Percentiles rank a stretch among this genome's conserved stretches.
Evolutionary conservation across 1,140 invertebrate species (phyloP).

Genomic region (Coptotermes formosanus): DNA sequence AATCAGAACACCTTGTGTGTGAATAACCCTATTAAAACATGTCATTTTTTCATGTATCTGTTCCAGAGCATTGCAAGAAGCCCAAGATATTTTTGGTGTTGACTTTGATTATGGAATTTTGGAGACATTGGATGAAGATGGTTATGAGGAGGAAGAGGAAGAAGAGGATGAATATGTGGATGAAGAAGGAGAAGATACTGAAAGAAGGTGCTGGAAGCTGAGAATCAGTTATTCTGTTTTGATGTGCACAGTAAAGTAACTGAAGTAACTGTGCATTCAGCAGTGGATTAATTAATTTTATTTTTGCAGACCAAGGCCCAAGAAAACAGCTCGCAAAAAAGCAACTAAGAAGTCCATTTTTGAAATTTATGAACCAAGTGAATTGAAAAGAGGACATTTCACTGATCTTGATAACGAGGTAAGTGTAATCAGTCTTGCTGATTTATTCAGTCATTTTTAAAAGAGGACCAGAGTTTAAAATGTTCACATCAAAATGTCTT

Average conservation of each 20-base stretch:
- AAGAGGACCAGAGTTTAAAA: no score
- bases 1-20: no score
- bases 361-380: slow-evolving; percentile 95
- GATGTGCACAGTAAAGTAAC: no score
- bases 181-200: slow-evolving; percentile 56
- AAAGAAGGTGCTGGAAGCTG: slow-evolving; percentile 22
- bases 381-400: slow-evolving; percentile 93
- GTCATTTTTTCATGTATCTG: slow-evolving; percentile 36
- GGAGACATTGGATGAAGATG: slow-evolving; percentile 82
- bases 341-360: slow-evolving; percentile 86
- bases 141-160: slow-evolving; percentile 80
- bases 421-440: slow-evolving; percentile 9
- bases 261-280: no score
- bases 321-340: slow-evolving; percentile 76
- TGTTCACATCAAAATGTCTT: no score
- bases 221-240: no score
- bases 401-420: slow-evolving; percentile 93
- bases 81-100: slow-evolving; percentile 98
- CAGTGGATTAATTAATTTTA: neutral
- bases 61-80: slow-evolving; percentile 87
- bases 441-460: no score
- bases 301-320: slow-evolving; percentile 50
- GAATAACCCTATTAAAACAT: neutral
- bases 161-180: slow-evolving; percentile 74
- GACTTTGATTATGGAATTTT: slow-evolving; percentile 98